A percentile compares a stretch with the other conserved stretches of the same genome.
These are phyloP conservation scores for Lordiphosa clarofinis DNA, from an alignment of 1,140 invertebrate genomes.

Conservation along the genomic window DNA sequence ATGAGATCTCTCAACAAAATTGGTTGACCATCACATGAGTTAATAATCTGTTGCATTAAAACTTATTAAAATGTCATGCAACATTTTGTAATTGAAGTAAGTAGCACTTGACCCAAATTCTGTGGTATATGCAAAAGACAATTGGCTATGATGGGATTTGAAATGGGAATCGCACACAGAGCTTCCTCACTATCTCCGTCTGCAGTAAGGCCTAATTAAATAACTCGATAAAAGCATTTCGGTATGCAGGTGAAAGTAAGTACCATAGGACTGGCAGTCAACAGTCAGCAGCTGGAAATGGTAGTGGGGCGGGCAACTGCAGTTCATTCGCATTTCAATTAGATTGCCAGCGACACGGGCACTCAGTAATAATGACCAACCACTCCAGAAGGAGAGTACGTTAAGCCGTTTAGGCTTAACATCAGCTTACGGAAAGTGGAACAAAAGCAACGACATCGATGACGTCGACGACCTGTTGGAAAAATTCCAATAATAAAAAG, in stretches of 20 bases:
- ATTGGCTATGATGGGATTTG: slow-evolving; percentile 10
- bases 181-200: slow-evolving; percentile 6
- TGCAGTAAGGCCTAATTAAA: slow-evolving; percentile 48
- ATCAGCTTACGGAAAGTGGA: slow-evolving; percentile 55
- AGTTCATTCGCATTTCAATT: slow-evolving; percentile 70
- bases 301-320: slow-evolving; percentile 18
- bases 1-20: slow-evolving; percentile 21
- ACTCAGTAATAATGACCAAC: slow-evolving; percentile 38
- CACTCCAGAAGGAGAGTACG: slow-evolving; percentile 39
- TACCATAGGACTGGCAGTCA: slow-evolving; percentile 12
- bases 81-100: slow-evolving; percentile 40
- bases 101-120: slow-evolving; percentile 51
- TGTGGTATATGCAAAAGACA: slow-evolving; percentile 21
- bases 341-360: slow-evolving; percentile 30
- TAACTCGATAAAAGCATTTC: slow-evolving; percentile 37
- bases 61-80: slow-evolving; percentile 46
- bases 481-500: slow-evolving; percentile 27
- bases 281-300: neutral
- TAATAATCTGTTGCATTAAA: slow-evolving; percentile 48
- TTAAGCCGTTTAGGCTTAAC: slow-evolving; percentile 59
- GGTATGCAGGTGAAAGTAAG: slow-evolving; percentile 17
- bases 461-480: slow-evolving; percentile 44
- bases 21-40: slow-evolving; percentile 24
- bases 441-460: slow-evolving; percentile 40
- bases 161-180: slow-evolving; percentile 11